Conservation (phyloP, 2,113 vertebrate species). For the Phodopus roborovskii region DNA sequence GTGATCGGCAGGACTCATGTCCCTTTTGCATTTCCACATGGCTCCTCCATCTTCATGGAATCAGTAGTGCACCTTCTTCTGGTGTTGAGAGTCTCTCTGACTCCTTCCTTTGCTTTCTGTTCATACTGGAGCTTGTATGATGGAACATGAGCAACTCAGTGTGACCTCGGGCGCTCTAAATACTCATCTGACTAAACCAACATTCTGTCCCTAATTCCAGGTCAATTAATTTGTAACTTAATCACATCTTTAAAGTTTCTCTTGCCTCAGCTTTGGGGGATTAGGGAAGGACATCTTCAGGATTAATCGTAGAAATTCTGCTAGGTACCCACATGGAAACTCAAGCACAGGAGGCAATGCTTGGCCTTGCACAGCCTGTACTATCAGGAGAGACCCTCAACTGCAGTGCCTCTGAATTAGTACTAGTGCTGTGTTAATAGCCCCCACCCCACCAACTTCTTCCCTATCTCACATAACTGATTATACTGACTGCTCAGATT, state of each 20-base stretch:
- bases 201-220: neutral
- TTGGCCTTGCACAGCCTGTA: neutral
- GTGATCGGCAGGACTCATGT: neutral
- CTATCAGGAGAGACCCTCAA: neutral
- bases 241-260: neutral
- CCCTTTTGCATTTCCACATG: neutral
- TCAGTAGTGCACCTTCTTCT: neutral
- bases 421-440: neutral
- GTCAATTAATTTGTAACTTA: neutral
- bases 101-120: neutral
- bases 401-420: neutral
- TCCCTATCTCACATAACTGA: neutral
- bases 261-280: neutral
- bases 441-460: neutral
- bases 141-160: no score
- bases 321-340: neutral
- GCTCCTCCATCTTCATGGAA: neutral
- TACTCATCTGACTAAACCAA: neutral
- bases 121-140: neutral
- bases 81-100: fast-evolving
- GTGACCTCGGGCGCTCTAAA: neutral
- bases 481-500: neutral
- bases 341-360: neutral
- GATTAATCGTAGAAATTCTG: neutral
- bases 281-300: neutral